These are phyloP conservation scores for Cryptoleucopteryx plumbea DNA, from an alignment of 2,113 vertebrate species.

Conservation along the genomic window DNA sequence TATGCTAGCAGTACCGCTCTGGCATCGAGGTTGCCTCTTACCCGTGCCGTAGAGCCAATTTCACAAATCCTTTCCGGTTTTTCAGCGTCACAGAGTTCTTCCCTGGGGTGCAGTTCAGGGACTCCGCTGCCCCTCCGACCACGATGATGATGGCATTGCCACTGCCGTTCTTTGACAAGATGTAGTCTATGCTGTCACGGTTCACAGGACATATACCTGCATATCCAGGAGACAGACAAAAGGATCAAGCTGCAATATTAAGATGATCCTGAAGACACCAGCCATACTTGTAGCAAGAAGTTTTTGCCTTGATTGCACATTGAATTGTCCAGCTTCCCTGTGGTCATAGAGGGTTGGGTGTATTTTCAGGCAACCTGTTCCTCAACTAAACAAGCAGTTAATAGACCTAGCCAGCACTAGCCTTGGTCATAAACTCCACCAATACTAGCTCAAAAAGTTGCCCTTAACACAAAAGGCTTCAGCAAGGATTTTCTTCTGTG, in stretches of 20 bases:
- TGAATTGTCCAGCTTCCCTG: not conserved
- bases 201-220: slow-evolving; percentile 95
- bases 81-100: slow-evolving; percentile 85
- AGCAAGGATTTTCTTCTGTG: not conserved
- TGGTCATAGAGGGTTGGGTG: not conserved
- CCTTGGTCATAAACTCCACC: not conserved
- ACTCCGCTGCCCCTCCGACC: slow-evolving; percentile 92
- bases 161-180: slow-evolving; percentile 86
- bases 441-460: not conserved
- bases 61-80: slow-evolving; percentile 93
- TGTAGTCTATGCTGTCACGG: slow-evolving; percentile 91
- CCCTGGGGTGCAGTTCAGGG: slow-evolving; percentile 85
- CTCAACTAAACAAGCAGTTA: not conserved
- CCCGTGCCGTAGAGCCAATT: slow-evolving; percentile 87
- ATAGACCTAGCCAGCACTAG: not conserved
- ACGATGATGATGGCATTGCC: slow-evolving; percentile 95
- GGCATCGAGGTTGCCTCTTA: slow-evolving; percentile 40
- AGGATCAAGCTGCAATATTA: not conserved
- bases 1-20: not conserved
- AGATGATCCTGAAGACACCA: not conserved
- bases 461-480: not conserved
- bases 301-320: not conserved
- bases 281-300: not conserved
- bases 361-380: not conserved
- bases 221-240: not conserved